These are phyloP conservation scores for Eleutherodactylus coqui DNA, from an alignment of 2,797 vertebrate genomes.

Conservation along the genomic window DNA sequence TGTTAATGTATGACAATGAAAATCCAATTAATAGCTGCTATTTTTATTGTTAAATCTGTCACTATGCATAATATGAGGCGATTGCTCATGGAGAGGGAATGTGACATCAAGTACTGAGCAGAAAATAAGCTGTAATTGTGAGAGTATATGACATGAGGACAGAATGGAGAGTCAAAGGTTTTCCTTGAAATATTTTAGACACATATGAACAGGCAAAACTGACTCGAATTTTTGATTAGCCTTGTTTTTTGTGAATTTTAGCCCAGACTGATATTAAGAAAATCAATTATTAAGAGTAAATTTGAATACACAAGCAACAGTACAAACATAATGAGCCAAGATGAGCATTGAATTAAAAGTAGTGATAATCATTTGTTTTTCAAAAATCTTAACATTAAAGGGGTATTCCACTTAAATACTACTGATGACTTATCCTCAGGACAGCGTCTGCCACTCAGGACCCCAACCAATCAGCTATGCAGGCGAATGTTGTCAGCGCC, in stretches of 20 bases:
- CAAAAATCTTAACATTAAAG: no score
- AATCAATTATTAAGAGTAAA: background rate
- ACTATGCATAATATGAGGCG: background rate
- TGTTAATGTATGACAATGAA: background rate
- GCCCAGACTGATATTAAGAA: background rate
- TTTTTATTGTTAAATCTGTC: constrained; percentile 26
- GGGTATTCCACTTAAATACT: no score
- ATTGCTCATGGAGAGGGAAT: constrained; percentile 5
- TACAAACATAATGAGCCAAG: background rate
- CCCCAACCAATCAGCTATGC: no score
- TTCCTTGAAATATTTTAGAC: background rate
- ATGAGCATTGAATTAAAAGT: background rate
- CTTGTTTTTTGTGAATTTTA: background rate
- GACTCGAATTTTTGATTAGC: background rate
- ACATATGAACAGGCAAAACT: background rate
- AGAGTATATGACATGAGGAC: background rate
- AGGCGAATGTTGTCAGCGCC: no score
- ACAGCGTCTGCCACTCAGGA: no score
- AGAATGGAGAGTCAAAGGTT: background rate
- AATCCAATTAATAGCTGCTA: constrained; percentile 23
- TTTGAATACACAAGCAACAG: background rate
- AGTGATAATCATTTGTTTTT: background rate
- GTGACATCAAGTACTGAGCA: background rate
- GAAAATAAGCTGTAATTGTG: background rate
- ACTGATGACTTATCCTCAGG: no score